phyloP scores from a whole-genome alignment of 2,113 vertebrate species.

The Merops nubicus region DNA sequence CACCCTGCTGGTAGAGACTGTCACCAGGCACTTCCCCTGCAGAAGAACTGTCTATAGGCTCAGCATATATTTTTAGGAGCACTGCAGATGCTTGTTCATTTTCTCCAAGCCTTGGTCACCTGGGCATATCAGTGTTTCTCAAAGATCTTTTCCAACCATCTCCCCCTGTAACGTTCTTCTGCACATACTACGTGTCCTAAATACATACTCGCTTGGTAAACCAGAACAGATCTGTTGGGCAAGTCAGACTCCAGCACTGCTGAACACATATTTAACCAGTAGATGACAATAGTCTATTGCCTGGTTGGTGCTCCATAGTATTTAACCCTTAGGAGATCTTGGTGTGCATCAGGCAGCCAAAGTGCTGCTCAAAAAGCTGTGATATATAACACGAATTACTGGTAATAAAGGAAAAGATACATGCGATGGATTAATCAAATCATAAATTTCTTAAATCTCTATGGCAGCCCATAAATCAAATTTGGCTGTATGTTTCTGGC shows the following conservation, averaged over 20 bases:
- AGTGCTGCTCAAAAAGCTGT: background rate
- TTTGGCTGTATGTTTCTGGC: background rate
- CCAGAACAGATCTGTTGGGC: constrained; percentile 3
- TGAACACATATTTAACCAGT: constrained; percentile 27
- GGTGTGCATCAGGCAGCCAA: background rate
- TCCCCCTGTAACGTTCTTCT: background rate
- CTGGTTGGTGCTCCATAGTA: background rate
- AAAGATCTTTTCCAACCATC: background rate
- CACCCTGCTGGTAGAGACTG: background rate
- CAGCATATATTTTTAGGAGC: background rate
- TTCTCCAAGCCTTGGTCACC: background rate
- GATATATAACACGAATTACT: constrained; percentile 42
- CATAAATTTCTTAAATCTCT: constrained; percentile 58
- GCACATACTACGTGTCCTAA: background rate
- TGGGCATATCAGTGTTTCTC: background rate
- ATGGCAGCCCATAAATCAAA: constrained; percentile 47
- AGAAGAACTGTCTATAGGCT: background rate
- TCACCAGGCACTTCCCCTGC: background rate
- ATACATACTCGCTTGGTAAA: constrained; percentile 32
- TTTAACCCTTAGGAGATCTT: constrained; percentile 49
- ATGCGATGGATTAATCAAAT: constrained; percentile 68
- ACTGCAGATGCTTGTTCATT: background rate
- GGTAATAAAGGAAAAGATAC: constrained; percentile 55
- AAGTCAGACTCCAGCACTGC: background rate
- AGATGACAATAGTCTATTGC: background rate